phyloP scores from a whole-genome alignment of 1,140 invertebrate species.

The Anoplolepis gracilipes region DNA sequence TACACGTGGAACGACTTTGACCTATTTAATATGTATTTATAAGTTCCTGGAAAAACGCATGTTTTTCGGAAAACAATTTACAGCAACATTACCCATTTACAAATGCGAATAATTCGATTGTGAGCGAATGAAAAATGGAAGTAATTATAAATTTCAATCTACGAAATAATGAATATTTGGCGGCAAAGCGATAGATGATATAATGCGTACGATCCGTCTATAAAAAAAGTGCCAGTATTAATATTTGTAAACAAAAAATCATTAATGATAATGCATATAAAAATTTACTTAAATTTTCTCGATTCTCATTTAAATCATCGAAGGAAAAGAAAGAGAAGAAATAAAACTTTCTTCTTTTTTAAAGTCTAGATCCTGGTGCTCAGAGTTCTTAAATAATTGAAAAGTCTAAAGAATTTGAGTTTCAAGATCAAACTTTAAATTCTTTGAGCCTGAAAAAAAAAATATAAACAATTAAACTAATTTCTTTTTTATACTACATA shows the following conservation, averaged over 20 bases:
- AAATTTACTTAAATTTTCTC: not conserved
- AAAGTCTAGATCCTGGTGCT: too few relatives aligned
- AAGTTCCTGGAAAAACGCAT: not conserved
- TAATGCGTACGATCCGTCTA: not conserved
- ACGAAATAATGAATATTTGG: not conserved
- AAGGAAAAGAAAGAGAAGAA: not conserved
- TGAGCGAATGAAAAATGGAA: not conserved
- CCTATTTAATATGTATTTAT: not conserved
- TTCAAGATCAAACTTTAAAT: too few relatives aligned
- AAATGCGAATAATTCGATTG: conserved; percentile 28
- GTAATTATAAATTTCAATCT: conserved; percentile 3
- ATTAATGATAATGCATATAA: not conserved
- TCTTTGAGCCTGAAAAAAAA: too few relatives aligned
- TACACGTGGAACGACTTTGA: not conserved
- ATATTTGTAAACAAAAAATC: not conserved
- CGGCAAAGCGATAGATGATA: not conserved
- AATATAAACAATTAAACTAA: too few relatives aligned
- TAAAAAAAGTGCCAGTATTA: not conserved
- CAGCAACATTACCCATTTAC: not conserved
- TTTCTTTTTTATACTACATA: too few relatives aligned
- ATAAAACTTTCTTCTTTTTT: too few relatives aligned
- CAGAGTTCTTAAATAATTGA: too few relatives aligned
- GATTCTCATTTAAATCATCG: not conserved
- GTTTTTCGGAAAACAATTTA: conserved; percentile 5
- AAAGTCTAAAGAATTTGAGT: too few relatives aligned